Conservation (phyloP, 2,888 invertebrate genomes). For the Cepaea hortensis region DNA sequence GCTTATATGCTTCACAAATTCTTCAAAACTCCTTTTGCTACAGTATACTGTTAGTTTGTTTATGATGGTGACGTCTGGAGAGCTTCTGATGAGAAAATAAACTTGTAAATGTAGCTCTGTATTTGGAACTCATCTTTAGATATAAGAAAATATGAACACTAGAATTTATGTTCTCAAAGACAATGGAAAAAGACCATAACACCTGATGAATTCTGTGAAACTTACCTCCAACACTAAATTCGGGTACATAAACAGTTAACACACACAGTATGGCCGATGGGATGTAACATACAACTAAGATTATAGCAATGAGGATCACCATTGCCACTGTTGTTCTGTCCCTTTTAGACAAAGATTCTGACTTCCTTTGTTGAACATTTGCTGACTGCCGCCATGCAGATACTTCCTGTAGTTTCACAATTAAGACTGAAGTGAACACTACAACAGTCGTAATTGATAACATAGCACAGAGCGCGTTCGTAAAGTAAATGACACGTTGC, state of each 20-base stretch:
- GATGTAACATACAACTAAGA: not conserved
- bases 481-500: too few relatives aligned
- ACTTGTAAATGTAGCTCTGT: too few relatives aligned
- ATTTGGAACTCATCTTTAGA: too few relatives aligned
- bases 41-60: too few relatives aligned
- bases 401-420: not conserved
- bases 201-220: not conserved
- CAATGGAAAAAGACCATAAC: not conserved
- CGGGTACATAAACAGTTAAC: not conserved
- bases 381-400: not conserved
- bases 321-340: not conserved
- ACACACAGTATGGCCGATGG: not conserved
- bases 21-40: too few relatives aligned
- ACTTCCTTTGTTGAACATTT: not conserved
- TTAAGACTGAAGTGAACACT: not conserved
- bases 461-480: too few relatives aligned
- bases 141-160: too few relatives aligned
- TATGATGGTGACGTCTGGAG: too few relatives aligned
- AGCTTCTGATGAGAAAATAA: not conserved
- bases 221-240: not conserved
- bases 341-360: not conserved
- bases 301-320: not conserved
- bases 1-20: too few relatives aligned
- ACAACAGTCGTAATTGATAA: too few relatives aligned
- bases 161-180: too few relatives aligned